A percentile compares a stretch with the other conserved stretches of the same genome.
phyloP scores from a whole-genome alignment of 2,888 invertebrate species.

The Cephus nigrinus region DNA sequence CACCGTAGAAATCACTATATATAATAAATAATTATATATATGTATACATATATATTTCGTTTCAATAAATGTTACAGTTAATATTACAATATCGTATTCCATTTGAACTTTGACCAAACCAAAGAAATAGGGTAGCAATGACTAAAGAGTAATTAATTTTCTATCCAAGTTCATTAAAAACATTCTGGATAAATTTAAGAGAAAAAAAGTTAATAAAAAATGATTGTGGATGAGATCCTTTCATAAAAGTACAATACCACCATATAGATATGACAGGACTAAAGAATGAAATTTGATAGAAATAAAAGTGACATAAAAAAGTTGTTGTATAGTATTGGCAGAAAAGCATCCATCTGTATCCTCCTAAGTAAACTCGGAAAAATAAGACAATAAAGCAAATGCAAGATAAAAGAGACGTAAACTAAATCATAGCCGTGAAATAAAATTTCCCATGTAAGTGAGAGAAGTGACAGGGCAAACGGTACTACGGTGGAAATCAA shows the following conservation, averaged over 20 bases:
- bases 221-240: background rate
- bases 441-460: background rate
- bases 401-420: background rate
- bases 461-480: background rate
- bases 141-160: too few relatives aligned
- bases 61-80: too few relatives aligned
- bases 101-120: too few relatives aligned
- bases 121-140: too few relatives aligned
- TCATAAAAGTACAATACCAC: background rate
- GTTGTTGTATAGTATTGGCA: background rate
- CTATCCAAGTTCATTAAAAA: too few relatives aligned
- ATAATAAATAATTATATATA: too few relatives aligned
- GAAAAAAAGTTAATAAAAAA: too few relatives aligned
- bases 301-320: background rate
- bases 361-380: background rate
- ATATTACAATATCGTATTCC: too few relatives aligned
- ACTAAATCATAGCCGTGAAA: background rate
- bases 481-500: slow-evolving; percentile 10
- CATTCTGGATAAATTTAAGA: too few relatives aligned
- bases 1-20: too few relatives aligned
- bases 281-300: background rate
- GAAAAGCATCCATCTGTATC: background rate
- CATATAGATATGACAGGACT: background rate
- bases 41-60: too few relatives aligned
- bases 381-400: background rate